These are phyloP conservation scores for Polyploca ridens DNA, from an alignment of 2,888 invertebrate species.

Conservation along the genomic window DNA sequence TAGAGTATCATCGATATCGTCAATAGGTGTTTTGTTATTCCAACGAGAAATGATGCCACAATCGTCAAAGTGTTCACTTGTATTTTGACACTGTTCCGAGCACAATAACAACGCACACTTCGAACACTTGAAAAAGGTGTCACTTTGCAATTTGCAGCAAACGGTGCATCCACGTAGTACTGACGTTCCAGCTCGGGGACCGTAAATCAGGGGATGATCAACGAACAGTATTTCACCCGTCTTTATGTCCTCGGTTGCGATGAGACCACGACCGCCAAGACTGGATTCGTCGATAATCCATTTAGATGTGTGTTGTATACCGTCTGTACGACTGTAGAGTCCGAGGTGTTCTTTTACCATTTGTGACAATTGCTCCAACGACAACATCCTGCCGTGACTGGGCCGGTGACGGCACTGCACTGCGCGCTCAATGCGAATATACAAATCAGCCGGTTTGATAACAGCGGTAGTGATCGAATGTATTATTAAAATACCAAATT, in stretches of 20 bases:
- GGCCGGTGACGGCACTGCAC: conserved; percentile 72
- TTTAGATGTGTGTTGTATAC: conserved; percentile 56
- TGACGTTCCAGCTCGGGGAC: conserved; percentile 85
- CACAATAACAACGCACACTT: conserved; percentile 90
- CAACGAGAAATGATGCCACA: conserved; percentile 86
- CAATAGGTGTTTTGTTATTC: conserved; percentile 77
- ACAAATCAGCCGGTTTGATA: conserved; percentile 76
- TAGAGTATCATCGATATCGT: conserved; percentile 63
- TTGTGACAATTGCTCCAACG: conserved; percentile 79
- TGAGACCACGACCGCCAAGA: conserved; percentile 88
- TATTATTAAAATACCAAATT: conserved; percentile 64
- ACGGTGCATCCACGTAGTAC: conserved; percentile 86
- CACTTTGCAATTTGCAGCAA: conserved; percentile 83
- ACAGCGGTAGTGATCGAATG: conserved; percentile 64
- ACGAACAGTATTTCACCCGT: conserved; percentile 88
- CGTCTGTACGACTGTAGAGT: conserved; percentile 51
- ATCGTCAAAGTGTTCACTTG: conserved; percentile 84
- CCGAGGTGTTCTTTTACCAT: conserved; percentile 77
- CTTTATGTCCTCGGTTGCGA: conserved; percentile 87
- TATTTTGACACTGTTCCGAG: conserved; percentile 85
- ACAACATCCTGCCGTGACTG: conserved; percentile 79
- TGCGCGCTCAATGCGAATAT: conserved; percentile 71
- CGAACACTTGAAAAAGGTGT: conserved; percentile 80
- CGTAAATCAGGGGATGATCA: conserved; percentile 88
- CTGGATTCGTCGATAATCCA: conserved; percentile 87